A percentile compares a stretch with the other conserved stretches of the same genome.
phyloP scores from a whole-genome alignment of 2,888 invertebrate species.

The Gari tellinella region DNA sequence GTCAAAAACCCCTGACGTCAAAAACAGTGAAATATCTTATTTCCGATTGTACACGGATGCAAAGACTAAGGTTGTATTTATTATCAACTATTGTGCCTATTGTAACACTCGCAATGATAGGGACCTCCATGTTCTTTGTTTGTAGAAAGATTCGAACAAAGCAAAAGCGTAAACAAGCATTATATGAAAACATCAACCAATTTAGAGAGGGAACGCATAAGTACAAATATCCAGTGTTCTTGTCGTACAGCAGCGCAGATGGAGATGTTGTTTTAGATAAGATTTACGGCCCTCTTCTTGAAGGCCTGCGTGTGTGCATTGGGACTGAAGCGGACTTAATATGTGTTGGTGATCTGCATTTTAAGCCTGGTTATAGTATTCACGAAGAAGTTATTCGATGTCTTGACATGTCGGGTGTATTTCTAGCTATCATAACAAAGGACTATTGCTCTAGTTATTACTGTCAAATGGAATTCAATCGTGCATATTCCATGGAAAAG shows the following conservation, averaged over 20 bases:
- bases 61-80: no score
- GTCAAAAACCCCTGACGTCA: no score
- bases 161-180: neutral
- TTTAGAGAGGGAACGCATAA: neutral
- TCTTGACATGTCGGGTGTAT: neutral
- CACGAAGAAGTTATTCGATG: neutral
- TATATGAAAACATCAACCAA: neutral
- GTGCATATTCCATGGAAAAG: slow-evolving; percentile 3
- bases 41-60: no score
- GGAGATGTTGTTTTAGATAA: neutral
- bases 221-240: neutral
- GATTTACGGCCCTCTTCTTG: no score
- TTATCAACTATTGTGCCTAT: no score
- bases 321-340: no score
- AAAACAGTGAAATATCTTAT: no score
- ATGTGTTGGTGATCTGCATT: no score
- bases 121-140: no score
- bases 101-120: no score
- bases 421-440: neutral
- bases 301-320: neutral
- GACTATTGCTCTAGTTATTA: slow-evolving; percentile 7
- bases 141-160: no score
- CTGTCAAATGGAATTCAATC: slow-evolving; percentile 5
- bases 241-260: no score
- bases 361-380: slow-evolving; percentile 2